Evolutionary conservation across 2,113 vertebrate species (phyloP).

Genomic region (Chaenogobius annularis): DNA sequence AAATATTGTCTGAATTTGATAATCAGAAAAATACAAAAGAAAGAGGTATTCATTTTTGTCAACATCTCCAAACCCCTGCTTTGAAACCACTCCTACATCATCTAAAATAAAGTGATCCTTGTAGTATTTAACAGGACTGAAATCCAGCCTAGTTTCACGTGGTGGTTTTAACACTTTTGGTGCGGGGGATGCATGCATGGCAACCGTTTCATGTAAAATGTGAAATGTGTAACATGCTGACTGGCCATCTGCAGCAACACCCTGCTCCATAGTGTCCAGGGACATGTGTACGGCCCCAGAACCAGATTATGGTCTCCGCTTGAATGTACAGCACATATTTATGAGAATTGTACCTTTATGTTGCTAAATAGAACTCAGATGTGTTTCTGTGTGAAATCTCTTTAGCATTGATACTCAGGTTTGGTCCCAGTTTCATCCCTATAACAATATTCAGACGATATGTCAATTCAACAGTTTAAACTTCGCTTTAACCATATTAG

Average conservation of each 20-base stretch:
- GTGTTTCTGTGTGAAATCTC: too few relatives aligned
- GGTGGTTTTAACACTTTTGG: conserved; percentile 33
- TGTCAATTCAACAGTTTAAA: too few relatives aligned
- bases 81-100: not conserved
- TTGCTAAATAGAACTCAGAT: too few relatives aligned
- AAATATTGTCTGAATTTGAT: too few relatives aligned
- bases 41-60: too few relatives aligned
- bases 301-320: conserved; percentile 24
- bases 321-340: conserved; percentile 1
- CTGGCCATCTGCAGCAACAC: conserved; percentile 62
- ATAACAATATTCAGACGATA: too few relatives aligned
- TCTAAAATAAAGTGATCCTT: not conserved
- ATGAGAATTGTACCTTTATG: too few relatives aligned
- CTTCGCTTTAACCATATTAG: too few relatives aligned
- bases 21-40: too few relatives aligned
- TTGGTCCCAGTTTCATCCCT: too few relatives aligned
- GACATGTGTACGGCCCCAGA: conserved; percentile 41
- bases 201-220: conserved; percentile 41
- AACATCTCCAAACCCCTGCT: too few relatives aligned
- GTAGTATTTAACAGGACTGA: conserved; percentile 5
- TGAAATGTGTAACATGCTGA: conserved; percentile 57
- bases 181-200: conserved; percentile 46
- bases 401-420: too few relatives aligned
- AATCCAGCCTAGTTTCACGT: conserved; percentile 16
- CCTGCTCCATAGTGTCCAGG: conserved; percentile 33